A percentile compares a stretch with the other conserved stretches of the same genome.
Conservation (phyloP, 2,797 vertebrate genomes). For the Poeciliopsis infans region DNA sequence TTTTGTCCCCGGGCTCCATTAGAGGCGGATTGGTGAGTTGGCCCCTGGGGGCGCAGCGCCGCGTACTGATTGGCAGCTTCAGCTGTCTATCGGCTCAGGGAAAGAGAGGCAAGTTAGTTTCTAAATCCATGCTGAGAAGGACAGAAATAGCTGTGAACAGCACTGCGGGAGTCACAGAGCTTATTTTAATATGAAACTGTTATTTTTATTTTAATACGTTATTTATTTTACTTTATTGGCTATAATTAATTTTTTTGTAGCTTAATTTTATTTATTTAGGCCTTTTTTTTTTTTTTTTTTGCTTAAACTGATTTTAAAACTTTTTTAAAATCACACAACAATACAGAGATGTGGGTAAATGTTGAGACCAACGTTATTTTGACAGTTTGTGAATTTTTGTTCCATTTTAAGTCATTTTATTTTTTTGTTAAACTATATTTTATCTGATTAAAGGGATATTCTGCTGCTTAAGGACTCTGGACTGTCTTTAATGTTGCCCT, state of each 20-base stretch:
- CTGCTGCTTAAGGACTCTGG: background rate
- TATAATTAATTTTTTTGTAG: background rate
- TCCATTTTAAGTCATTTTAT: background rate
- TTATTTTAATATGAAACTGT: background rate
- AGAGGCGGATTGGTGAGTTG: slow-evolving; percentile 70
- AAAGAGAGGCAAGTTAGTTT: slow-evolving; percentile 33
- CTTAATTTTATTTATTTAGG: background rate
- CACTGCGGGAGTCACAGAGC: slow-evolving; percentile 25
- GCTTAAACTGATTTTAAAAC: background rate
- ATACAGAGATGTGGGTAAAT: background rate
- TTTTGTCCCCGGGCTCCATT: slow-evolving; percentile 68
- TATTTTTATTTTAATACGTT: background rate
- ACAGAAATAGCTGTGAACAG: slow-evolving; percentile 70
- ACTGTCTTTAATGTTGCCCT: background rate
- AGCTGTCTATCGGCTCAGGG: slow-evolving; percentile 72
- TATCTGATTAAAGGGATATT: background rate
- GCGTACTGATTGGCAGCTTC: slow-evolving; percentile 77
- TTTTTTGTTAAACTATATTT: background rate
- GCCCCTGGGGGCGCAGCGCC: slow-evolving; percentile 40
- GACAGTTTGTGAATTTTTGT: background rate
- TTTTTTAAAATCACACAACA: background rate
- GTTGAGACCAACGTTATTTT: background rate
- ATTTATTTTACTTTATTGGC: background rate
- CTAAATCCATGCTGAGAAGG: slow-evolving; percentile 56
- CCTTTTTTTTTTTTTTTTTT: background rate